Evolutionary conservation across 2,797 vertebrate species (phyloP), one percentile per base, ranked within the genome.

Genomic region (Bufotes viridis): DNA sequence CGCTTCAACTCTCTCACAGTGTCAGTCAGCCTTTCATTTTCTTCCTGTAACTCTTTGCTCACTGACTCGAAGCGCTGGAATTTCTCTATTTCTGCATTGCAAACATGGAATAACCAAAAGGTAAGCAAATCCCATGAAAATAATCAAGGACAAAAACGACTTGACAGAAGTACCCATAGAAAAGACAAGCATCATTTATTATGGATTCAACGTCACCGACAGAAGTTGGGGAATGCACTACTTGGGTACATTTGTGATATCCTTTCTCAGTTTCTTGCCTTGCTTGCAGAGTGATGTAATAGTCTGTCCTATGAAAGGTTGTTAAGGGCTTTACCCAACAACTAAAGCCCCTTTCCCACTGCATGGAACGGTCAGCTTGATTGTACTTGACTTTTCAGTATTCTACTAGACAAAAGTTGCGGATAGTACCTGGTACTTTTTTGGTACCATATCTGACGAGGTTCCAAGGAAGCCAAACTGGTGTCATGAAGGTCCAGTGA

Each of bases 1-100:
- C 94, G 84, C 87, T 90, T 94, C 1, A 98, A 92, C 55, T 94
- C 94, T 90, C 96, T 94, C 72, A 94, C 90, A 85, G 94, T 91
- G 83, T 90, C 87, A 89, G 82, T 93, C 89, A 96, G 95, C 91
- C 92, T 96, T 78, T 87, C 90, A 74, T 92, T 95, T 76, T 97
- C 95, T 15, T 93, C 94, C 91, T 97, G 96, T 90, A 95, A 93
- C 0, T 93, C 90, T 90, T 95, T 96, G 81, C 95, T 93, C 79
- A 93, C 81, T 34, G 93, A 92, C 88, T 95, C 93, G 72, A 97
- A 91, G 93, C 94, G 95, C 90, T 95, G 93, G 90, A 93, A 95
- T 90, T 91, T 93, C 87, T 90, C 91, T 70, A 79, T 92, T 87
- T 93, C 93, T 94, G 78, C 61, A 90, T 49, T 20, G 10, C 0